Conservation (phyloP, 2,113 vertebrate species). For the Aegithalos caudatus region DNA sequence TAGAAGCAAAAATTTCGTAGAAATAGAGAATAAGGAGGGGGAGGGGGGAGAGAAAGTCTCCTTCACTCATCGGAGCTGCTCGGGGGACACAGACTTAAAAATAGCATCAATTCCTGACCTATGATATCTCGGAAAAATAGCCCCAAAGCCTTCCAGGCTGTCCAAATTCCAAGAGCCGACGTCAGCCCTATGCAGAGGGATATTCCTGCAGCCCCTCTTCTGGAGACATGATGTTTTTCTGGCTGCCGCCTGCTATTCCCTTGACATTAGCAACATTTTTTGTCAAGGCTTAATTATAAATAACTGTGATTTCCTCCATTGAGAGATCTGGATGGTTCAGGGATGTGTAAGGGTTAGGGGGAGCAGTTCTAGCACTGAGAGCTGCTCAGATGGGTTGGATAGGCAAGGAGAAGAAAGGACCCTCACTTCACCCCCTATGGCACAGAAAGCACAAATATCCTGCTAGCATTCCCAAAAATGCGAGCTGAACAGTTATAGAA, state of each 20-base stretch:
- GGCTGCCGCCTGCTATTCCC: conserved; percentile 46
- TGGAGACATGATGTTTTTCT: conserved; percentile 65
- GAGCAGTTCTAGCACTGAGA: not conserved
- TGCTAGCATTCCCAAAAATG: not conserved
- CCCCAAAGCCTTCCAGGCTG: conserved; percentile 40
- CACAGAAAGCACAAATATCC: not conserved
- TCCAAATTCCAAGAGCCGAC: conserved; percentile 47
- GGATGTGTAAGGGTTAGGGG: not conserved
- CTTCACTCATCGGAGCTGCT: conserved; percentile 20
- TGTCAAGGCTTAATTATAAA: conserved; percentile 66
- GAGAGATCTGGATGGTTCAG: conserved; percentile 4
- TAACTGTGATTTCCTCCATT: conserved; percentile 45
- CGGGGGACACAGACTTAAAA: conserved; percentile 46
- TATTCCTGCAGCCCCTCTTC: conserved; percentile 63
- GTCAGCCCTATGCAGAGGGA: conserved; percentile 61
- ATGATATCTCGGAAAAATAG: conserved; percentile 70
- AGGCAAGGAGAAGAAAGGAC: not conserved
- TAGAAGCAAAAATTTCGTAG: conserved; percentile 38
- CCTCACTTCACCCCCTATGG: not conserved
- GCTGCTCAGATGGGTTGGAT: not conserved
- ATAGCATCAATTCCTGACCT: conserved; percentile 60
- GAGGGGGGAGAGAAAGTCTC: not conserved
- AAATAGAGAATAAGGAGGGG: not conserved
- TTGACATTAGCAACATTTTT: conserved; percentile 61
- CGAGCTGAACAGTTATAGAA: not conserved